These are phyloP conservation scores for Nyctibius bracteatus DNA, from an alignment of 2,113 vertebrate species.

Conservation along the genomic window DNA sequence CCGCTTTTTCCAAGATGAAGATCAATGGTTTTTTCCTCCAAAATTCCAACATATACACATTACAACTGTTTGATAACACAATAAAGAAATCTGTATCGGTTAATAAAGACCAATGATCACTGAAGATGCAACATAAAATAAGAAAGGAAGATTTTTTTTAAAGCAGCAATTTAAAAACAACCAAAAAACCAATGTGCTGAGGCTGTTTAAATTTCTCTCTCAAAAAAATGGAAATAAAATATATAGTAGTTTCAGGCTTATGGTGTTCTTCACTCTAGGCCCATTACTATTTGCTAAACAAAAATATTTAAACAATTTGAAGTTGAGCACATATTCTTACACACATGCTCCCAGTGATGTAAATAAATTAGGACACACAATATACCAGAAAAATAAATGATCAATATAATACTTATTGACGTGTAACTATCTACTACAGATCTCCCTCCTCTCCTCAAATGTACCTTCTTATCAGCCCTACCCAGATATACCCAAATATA, in stretches of 20 bases:
- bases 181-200: not conserved
- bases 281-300: not conserved
- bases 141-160: not conserved
- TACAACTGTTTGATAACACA: not conserved
- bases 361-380: not conserved
- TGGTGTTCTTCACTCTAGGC: not conserved
- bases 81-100: not conserved
- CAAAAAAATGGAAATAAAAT: not conserved
- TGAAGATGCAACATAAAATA: not conserved
- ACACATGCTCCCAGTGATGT: not conserved
- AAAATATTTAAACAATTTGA: not conserved
- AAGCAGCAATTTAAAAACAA: not conserved
- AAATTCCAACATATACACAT: not conserved
- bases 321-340: not conserved
- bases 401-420: not conserved
- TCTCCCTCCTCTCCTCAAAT: not conserved
- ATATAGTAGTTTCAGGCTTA: not conserved
- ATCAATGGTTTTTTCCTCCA: not conserved
- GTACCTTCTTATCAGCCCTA: not conserved
- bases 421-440: not conserved
- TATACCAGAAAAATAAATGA: not conserved
- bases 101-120: not conserved
- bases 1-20: not conserved
- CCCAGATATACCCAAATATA: not conserved
- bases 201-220: not conserved